Evolutionary conservation across 2,113 vertebrate genomes (phyloP), one percentile per base, ranked within the genome.

Genomic region (Heteronetta atricapilla): DNA sequence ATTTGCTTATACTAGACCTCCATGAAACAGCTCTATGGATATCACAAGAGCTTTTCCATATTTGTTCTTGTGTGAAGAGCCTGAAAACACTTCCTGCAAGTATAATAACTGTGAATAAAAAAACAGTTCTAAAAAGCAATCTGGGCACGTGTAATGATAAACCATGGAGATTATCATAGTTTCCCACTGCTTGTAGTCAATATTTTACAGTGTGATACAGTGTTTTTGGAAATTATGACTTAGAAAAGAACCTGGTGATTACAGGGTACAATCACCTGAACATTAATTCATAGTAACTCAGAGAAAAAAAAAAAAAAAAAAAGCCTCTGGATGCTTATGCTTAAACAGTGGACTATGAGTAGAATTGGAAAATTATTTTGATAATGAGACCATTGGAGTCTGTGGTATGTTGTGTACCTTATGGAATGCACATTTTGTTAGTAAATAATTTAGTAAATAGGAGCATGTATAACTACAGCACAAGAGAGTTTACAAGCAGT

Each of bases 381-480:
- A 21, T 40, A 52, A 52, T 11, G 18, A 36, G 12, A 83, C 11
- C 50, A 36, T 3, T 53, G 22, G 31, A n/a, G 10, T 25, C 2
- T 6, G 9, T n/a, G 31, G 34, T 70, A n/a, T 4, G 11, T 17
- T 26, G 31, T 40, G 8, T 62, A 33, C 3, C 6, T 29, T 53
- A 7, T 5, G 1, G 72, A 88, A 16, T 11, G 11, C 40, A 55
- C 13, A 6, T 28, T 86, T 74, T 22, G 38, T 36, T 40, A 8
- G 18, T 83, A 90, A 78, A 63, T 7, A 25, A 56, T 8, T 79
- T 46, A 82, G 17, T 18, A 64, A 79, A 73, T 7, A 28, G 26
- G 3, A 88, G 0, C 0, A 0, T 13, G 6, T 52, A 22, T 7
- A 75, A 29, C 36, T 62, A 40, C 12, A 44, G 62, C 21, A 64